phyloP scores from a whole-genome alignment of 2,797 vertebrate species.

The Propithecus deckenii region DNA sequence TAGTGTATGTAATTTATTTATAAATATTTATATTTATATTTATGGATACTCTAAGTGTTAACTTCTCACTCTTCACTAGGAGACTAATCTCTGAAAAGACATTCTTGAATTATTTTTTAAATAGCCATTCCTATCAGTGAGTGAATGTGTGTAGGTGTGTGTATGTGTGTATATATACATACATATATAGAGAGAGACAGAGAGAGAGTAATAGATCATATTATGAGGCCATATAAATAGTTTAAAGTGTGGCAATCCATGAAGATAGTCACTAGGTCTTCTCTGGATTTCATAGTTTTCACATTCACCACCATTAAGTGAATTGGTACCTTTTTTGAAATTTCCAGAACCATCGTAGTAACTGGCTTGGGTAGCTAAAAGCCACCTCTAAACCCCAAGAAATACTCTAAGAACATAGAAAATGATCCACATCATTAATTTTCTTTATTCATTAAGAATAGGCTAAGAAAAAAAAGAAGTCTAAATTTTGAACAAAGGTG shows the following conservation, averaged over 20 bases:
- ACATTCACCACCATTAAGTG: not conserved
- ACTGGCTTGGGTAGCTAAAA: not conserved
- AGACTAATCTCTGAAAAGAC: not conserved
- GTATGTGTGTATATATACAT: fast-evolving
- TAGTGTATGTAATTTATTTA: not conserved
- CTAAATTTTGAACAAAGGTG: not conserved
- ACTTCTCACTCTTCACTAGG: not conserved
- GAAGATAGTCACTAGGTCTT: not conserved
- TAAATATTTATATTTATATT: not conserved
- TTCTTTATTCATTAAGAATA: not conserved
- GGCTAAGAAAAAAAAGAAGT: not conserved
- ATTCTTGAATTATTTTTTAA: not conserved
- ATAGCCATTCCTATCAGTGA: not conserved
- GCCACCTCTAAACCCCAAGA: not conserved
- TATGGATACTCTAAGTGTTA: not conserved
- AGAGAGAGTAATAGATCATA: not conserved
- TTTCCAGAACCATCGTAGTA: not conserved
- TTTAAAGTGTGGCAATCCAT: not conserved
- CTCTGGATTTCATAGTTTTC: not conserved
- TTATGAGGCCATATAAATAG: not conserved
- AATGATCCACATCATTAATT: not conserved
- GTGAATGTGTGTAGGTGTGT: not conserved
- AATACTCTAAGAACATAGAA: not conserved
- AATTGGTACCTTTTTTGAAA: not conserved
- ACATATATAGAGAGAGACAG: too few species aligned